These are phyloP conservation scores for Hyposoter dolosus DNA, from an alignment of 2,888 invertebrate species.

Conservation along the genomic window DNA sequence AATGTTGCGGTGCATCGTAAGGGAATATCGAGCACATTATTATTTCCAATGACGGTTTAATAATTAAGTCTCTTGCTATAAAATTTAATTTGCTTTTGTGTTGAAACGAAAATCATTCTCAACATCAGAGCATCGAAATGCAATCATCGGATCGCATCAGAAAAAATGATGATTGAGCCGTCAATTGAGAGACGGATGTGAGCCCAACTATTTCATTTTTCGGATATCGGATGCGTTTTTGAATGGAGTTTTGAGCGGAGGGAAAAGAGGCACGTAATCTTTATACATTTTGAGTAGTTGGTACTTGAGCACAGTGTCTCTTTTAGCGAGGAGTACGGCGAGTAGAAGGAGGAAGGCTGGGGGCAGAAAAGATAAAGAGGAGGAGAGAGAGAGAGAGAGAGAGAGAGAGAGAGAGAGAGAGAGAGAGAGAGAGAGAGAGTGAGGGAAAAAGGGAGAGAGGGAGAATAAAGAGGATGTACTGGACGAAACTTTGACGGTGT, in stretches of 20 bases:
- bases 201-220: too few relatives aligned
- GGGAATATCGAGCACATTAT: too few relatives aligned
- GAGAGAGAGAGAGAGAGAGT: conserved; percentile 30
- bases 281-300: conserved; percentile 13
- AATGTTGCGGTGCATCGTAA: too few relatives aligned
- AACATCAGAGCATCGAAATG: too few relatives aligned
- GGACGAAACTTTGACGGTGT: conserved; percentile 62
- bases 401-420: not conserved
- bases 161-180: not conserved
- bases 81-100: too few relatives aligned
- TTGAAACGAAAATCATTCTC: too few relatives aligned
- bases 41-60: too few relatives aligned
- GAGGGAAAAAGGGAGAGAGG: conserved; percentile 3
- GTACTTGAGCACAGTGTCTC: conserved; percentile 10
- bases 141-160: not conserved
- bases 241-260: not conserved
- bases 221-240: not conserved
- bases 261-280: conserved; percentile 21
- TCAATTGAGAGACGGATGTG: too few relatives aligned
- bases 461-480: conserved; percentile 37
- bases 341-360: not conserved
- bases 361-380: conserved; percentile 22
- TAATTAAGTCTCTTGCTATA: too few relatives aligned
- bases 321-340: not conserved
- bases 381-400: conserved; percentile 13